Base-by-base conservation (phyloP, 2,888 invertebrate genomes). In the Leuctra nigra region DNA sequence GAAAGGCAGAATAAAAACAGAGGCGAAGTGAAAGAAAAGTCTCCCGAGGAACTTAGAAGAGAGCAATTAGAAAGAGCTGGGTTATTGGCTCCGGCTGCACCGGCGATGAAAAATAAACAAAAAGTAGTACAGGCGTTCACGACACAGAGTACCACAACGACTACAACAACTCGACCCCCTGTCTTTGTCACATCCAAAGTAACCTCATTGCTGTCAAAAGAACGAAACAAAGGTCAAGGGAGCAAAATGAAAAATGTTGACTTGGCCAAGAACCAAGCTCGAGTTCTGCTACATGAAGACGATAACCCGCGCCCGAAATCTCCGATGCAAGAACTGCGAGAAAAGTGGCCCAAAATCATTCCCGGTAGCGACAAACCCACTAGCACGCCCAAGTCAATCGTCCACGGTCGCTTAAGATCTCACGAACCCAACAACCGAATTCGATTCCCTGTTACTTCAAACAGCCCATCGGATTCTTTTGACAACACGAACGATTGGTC, bases 41-140 rank as follows among this genome's bases (percentile, higher is more conserved):
- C 29, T 6, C 29, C 35, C 2, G 35, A 22, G 2, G 50, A 50
- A 18, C 16, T 50, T 13, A 29, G 55, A 20, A 13, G 46, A 18
- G 47, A 55, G 44, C 46, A 46, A n/a, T 24, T 55, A 16, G 25
- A 54, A 39, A 38, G 55, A 25, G 59, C 59, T n/a, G 59, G 59
- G 14, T n/a, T 59, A 16, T 25, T 56, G 11, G 16, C 41, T 13
- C 47, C 56, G 9, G 22, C 44, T 22, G 52, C 35, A 11, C 4
- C 46, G 24, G 16, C 24, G 55, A 36, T 35, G 47, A 29, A 35
- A 25, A 14, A 48, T 25, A 25, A 14, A 13, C 11, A 22, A 20
- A 50, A 22, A 20, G n/a, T 9, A 2, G 22, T 11, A n/a, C 20
- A 44, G 23, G 9, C 38, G 18, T 13, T 18, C 44, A 22, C 54